Conservation (phyloP, 30 jellyfish, hydroid and myxozoan genomes). For the Sanderia malayensis region DNA sequence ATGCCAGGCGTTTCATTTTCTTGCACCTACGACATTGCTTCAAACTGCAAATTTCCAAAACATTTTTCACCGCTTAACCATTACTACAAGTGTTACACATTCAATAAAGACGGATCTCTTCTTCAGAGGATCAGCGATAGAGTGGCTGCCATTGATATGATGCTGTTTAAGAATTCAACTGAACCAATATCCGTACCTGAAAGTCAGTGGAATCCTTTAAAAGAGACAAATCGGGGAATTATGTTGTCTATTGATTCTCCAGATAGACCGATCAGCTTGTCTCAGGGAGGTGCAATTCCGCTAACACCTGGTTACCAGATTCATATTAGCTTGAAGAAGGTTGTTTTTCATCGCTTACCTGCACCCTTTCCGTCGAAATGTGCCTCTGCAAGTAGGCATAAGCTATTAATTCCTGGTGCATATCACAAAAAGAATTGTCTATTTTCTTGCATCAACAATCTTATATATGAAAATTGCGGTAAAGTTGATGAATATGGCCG, state of each 20-base stretch:
- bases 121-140: not conserved
- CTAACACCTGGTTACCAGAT: not conserved
- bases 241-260: not conserved
- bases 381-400: not conserved
- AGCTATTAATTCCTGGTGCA: not conserved
- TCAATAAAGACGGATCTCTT: not conserved
- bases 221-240: not conserved
- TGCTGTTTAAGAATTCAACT: not conserved
- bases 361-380: conserved; percentile 4
- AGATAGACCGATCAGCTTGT: not conserved
- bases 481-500: not conserved
- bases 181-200: not conserved
- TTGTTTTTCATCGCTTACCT: not conserved
- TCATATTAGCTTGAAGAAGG: not conserved
- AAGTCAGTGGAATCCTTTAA: not conserved
- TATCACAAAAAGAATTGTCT: not conserved
- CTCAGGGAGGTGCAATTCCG: not conserved
- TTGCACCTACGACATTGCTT: not conserved
- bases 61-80: not conserved
- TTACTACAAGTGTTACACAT: not conserved
- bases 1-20: not conserved
- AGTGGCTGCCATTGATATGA: not conserved
- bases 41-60: not conserved
- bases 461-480: not conserved
- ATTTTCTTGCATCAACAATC: not conserved